Evolutionary conservation across 2,888 invertebrate genomes (phyloP).

Genomic region (Drosophila bunnanda): DNA sequence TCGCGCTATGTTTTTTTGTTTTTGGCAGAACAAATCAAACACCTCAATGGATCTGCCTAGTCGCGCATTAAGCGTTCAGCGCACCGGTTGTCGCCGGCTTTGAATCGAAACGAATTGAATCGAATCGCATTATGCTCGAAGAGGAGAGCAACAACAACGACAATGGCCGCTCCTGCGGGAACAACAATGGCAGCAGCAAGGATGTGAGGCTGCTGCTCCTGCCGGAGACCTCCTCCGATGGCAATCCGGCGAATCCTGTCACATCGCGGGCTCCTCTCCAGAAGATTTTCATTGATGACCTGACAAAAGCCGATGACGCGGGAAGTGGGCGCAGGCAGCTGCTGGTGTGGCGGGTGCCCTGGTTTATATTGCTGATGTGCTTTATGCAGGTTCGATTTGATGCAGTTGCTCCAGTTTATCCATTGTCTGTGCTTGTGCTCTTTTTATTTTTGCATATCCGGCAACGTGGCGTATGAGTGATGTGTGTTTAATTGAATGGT

Average conservation of each 20-base stretch:
- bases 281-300: conserved; percentile 68
- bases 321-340: conserved; percentile 33
- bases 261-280: conserved; percentile 48
- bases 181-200: conserved; percentile 52
- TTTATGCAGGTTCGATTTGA: conserved; percentile 70
- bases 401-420: conserved; percentile 36
- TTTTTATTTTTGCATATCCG: conserved; percentile 1
- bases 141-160: conserved; percentile 27
- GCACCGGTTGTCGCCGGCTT: conserved; percentile 42
- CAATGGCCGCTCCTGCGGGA: conserved; percentile 28
- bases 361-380: conserved; percentile 76
- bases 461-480: conserved; percentile 55
- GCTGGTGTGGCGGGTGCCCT: conserved; percentile 72
- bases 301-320: conserved; percentile 32
- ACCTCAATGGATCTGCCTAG: conserved; percentile 45
- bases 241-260: conserved; percentile 10
- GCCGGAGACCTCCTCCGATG: conserved; percentile 18
- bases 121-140: conserved; percentile 47
- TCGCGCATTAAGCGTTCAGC: conserved; percentile 56
- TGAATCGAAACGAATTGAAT: conserved; percentile 4
- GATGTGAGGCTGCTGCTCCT: conserved; percentile 57
- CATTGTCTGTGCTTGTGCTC: conserved; percentile 19
- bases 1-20: conserved; percentile 27
- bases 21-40: conserved; percentile 50
- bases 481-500: conserved; percentile 36